Evolutionary conservation across 2,888 invertebrate species (phyloP), one percentile per base, ranked within the genome.

Genomic region (Smittia sp.): DNA sequence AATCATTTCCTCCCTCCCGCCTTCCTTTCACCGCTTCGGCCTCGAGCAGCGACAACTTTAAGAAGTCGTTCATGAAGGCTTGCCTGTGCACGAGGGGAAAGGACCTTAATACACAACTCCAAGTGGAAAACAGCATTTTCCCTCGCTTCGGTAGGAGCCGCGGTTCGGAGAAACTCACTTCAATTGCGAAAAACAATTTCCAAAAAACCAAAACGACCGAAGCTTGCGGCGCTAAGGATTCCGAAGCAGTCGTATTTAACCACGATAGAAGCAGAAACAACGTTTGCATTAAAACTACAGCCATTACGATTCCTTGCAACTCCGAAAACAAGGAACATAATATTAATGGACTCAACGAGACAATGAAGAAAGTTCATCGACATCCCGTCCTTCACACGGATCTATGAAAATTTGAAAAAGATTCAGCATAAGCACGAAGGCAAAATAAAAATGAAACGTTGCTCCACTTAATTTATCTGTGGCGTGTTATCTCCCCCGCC

Each of bases 51-150:
- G 93, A 94, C 79, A 93, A 93, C 79, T 94, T 94, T 83, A 93
- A 93, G 83, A 93, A 93, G 83, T 92, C 92, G 80, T 94, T 93
- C 79, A 81, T 92, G 77, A 93, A 93, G 80, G 93, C 92, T 11
- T 93, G 92, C 82, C 90, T 91, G 0, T 93, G 93, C 79, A 91
- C 90, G 0, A 89, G 90, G 0, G 89, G 90, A 1, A 90, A 89
- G 77, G 92, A 92, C 76, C 87, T 91, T 7, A 93, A 93, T 79
- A 92, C 92, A 0, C 88, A 90, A 0, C 82, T 93, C 73, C 90
- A 92, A 78, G 85, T 89, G 75, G 93, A 93, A 80, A 92, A 92
- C 81, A 92, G 92, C 79, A 89, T 92, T 58, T 91, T 92, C 77
- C 83, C 84, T 27, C 39, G 62, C 11, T 69, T 74, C 32, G 66